Percentiles rank a stretch among this genome's conserved stretches.
These are phyloP conservation scores for Ommatoiulus sabulosus DNA, from an alignment of 2,888 invertebrate genomes.

Conservation along the genomic window DNA sequence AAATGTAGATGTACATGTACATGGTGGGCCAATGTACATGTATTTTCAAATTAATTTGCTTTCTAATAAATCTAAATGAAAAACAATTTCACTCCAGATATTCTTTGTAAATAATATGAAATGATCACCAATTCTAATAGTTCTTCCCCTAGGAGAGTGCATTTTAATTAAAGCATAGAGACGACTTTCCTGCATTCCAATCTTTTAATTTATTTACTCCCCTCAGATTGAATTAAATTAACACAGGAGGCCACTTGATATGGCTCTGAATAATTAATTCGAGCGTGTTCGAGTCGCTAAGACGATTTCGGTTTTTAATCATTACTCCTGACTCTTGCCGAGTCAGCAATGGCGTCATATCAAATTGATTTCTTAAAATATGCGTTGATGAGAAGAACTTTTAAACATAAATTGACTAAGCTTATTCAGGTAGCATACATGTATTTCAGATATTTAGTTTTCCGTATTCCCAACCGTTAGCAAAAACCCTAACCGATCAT, in stretches of 20 bases:
- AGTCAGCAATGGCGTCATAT: too few species aligned
- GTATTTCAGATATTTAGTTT: too few species aligned
- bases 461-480: too few species aligned
- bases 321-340: not conserved
- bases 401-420: too few species aligned
- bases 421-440: too few species aligned
- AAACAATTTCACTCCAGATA: too few species aligned
- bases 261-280: not conserved
- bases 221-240: not conserved
- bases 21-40: too few species aligned
- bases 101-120: not conserved
- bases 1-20: too few species aligned
- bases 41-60: too few species aligned
- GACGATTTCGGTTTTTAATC: not conserved
- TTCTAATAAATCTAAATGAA: too few species aligned
- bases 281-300: not conserved
- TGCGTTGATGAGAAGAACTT: too few species aligned
- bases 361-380: not conserved
- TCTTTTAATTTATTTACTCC: constrained; percentile 18
- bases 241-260: not conserved
- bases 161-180: not conserved
- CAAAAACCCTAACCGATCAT: too few species aligned
- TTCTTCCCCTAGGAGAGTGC: not conserved
- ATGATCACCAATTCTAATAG: not conserved
- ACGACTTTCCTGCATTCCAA: not conserved